Evolutionary conservation across 2,113 vertebrate genomes (phyloP), one percentile per base, ranked within the genome.

Genomic region (Clarias batrachus): DNA sequence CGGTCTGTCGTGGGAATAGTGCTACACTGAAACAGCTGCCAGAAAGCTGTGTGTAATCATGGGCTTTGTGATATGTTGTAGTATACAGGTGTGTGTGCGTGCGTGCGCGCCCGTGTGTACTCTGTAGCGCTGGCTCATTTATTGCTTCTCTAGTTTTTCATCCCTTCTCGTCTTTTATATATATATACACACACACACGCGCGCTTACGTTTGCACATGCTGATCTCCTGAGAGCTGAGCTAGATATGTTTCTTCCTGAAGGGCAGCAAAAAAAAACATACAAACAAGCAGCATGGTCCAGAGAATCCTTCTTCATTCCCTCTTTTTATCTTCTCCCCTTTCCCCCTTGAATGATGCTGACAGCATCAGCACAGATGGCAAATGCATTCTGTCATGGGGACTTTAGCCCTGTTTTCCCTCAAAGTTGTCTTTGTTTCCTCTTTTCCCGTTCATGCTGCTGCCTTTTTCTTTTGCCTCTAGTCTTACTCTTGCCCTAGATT

Each of bases 41-140:
- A 80, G 65, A 89, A 68, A 87, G 73, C 86, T 84, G 81, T 82
- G 79, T 88, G 86, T 85, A 87, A 84, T 87, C 68, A 87, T 78
- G 74, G 52, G 66, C 71, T 88, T 85, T 85, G 77, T 88, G 84
- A 84, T 86, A 78, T 62, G 84, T 70, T 70, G 54, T 68, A 84
- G 70, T 81, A 57, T 86, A 54, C 65, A 83, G 66, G 81, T 83
- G 84, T 86, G 79, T 62, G 2, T 84, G 56, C 63, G 10, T 82
- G 30, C 78, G 71, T 68, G 41, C 79, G n/a, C 81, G 41, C 19
- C 17, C 76, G 48, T 88, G 23, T 74, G 25, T 60, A 41, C 16
- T 5, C 54, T 78, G n/a, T 7, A 79, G 52, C n/a, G 1, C 56
- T 80, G 57, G 57, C 56, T 60, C 78, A 37, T 80, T 80, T 80